Evolutionary conservation across 2,797 vertebrate species (phyloP).

Genomic region (Cephalopachus bancanus): DNA sequence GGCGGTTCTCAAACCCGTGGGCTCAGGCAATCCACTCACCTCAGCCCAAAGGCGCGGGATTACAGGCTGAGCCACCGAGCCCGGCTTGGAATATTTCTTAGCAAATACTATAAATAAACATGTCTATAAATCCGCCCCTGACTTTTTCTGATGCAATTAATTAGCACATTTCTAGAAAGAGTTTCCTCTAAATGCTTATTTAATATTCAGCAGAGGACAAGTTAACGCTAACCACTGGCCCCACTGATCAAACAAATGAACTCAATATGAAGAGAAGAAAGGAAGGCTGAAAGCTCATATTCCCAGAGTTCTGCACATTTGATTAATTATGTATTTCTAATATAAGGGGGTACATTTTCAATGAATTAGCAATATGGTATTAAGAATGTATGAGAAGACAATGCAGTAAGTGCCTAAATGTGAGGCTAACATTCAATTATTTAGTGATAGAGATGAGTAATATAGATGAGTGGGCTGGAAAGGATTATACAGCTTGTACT

Average conservation of each 20-base stretch:
- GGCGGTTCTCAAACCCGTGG: too few species aligned
- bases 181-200: conserved; percentile 1
- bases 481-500: conserved; percentile 56
- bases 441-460: conserved; percentile 71
- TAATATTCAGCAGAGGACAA: background rate
- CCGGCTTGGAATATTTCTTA: conserved; percentile 31
- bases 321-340: conserved; percentile 71
- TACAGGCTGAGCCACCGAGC: too few species aligned
- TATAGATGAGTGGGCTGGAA: conserved; percentile 50
- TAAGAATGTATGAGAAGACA: conserved; percentile 80
- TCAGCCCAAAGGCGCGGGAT: too few species aligned
- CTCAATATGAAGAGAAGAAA: conserved; percentile 33
- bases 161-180: conserved; percentile 35
- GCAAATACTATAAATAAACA: conserved; percentile 5
- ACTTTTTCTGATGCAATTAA: conserved; percentile 56
- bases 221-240: background rate
- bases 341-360: background rate
- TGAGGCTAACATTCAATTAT: conserved; percentile 80
- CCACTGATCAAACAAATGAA: conserved; percentile 61
- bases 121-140: conserved; percentile 18
- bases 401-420: conserved; percentile 70
- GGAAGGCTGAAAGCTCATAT: background rate
- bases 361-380: conserved; percentile 70
- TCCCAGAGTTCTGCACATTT: conserved; percentile 51
- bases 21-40: too few species aligned